Conservation (phyloP, 2,797 vertebrate species). For the Hemibagrus guttatus region DNA sequence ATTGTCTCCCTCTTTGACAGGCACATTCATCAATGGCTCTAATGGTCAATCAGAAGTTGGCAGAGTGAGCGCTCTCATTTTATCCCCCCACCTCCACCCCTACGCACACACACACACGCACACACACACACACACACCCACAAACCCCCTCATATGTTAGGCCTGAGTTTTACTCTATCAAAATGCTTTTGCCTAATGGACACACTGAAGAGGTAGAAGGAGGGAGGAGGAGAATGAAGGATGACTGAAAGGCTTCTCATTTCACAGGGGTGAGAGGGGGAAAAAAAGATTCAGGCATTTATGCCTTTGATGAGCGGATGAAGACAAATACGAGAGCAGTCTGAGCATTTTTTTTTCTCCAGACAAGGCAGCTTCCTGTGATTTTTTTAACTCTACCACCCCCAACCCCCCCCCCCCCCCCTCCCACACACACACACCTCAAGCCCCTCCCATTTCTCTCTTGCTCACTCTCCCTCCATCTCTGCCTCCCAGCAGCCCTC, state of each 20-base stretch:
- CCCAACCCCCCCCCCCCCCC: background rate
- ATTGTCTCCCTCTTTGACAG: slow-evolving; percentile 98
- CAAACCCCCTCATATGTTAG: slow-evolving; percentile 71
- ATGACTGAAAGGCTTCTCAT: slow-evolving; percentile 79
- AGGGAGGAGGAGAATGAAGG: slow-evolving; percentile 62
- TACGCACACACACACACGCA: slow-evolving; percentile 59
- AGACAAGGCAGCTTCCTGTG: slow-evolving; percentile 74
- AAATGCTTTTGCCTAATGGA: slow-evolving; percentile 98
- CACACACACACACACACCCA: slow-evolving; percentile 71
- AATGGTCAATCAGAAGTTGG: slow-evolving; percentile 99
- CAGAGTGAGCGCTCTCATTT: slow-evolving; percentile 87
- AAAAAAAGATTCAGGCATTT: slow-evolving; percentile 75
- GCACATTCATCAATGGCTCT: slow-evolving; percentile 99
- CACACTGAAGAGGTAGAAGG: slow-evolving; percentile 62
- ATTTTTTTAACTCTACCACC: slow-evolving; percentile 44
- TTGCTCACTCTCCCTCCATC: slow-evolving; percentile 41
- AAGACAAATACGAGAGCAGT: slow-evolving; percentile 76
- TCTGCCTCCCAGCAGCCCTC: slow-evolving; percentile 67
- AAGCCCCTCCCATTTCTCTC: slow-evolving; percentile 39
- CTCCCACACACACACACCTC: background rate
- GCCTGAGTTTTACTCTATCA: slow-evolving; percentile 90
- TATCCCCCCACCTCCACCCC: slow-evolving; percentile 61
- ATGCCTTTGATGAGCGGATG: slow-evolving; percentile 76
- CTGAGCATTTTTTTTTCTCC: slow-evolving; percentile 70
- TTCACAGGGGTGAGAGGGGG: slow-evolving; percentile 73